A percentile compares a stretch with the other conserved stretches of the same genome.
phyloP scores from a whole-genome alignment of 2,797 vertebrate genomes.

The Podarcis siculus region DNA sequence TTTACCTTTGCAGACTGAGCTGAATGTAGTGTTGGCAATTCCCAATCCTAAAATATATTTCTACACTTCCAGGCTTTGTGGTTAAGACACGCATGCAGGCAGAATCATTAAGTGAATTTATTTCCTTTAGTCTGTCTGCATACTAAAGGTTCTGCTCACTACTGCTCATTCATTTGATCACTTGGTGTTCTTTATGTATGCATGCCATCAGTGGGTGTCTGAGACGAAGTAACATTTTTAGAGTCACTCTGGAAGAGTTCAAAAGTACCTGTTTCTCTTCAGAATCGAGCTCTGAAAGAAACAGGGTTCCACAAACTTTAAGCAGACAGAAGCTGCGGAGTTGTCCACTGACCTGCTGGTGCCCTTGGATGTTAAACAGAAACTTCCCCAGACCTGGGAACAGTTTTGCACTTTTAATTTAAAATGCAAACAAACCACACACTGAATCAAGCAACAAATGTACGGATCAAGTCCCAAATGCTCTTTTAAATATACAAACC shows the following conservation, averaged over 20 bases:
- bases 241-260: not conserved
- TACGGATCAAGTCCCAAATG: too few species aligned
- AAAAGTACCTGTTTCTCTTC: not conserved
- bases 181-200: not conserved
- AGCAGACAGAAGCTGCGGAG: not conserved
- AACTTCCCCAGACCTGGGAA: too few species aligned
- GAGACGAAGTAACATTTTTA: not conserved
- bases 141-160: not conserved
- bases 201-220: not conserved
- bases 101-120: constrained; percentile 16
- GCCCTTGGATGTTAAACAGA: too few species aligned
- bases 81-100: constrained; percentile 14
- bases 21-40: constrained; percentile 15
- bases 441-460: too few species aligned
- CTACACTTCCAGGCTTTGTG: not conserved
- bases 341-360: not conserved
- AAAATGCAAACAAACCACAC: too few species aligned
- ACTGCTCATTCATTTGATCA: not conserved
- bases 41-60: constrained; percentile 9
- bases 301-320: not conserved
- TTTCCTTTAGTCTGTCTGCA: constrained; percentile 4
- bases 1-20: constrained; percentile 10
- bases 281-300: not conserved
- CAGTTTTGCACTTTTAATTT: too few species aligned
- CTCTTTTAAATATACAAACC: too few species aligned